Percentiles rank a stretch among this genome's conserved stretches.
Evolutionary conservation across 2,888 invertebrate species (phyloP).

Genomic region (Idaea straminata): DNA sequence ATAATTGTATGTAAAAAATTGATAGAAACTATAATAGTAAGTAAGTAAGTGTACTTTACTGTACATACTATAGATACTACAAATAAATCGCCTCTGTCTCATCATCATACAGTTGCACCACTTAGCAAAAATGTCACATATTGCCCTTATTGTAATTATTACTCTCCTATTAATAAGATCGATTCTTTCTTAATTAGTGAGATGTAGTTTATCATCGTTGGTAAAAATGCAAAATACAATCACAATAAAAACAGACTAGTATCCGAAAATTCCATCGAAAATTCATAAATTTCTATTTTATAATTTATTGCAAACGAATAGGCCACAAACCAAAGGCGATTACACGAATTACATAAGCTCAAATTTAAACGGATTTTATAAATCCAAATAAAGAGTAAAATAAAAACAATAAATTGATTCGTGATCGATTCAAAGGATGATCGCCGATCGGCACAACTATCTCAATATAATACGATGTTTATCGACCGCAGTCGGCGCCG

Average conservation of each 20-base stretch:
- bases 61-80: constrained; percentile 25
- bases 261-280: constrained; percentile 70
- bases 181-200: constrained; percentile 75
- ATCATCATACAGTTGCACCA: constrained; percentile 49
- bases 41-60: neutral
- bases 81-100: constrained; percentile 11
- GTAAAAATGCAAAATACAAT: constrained; percentile 76
- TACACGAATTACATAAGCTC: constrained; percentile 68
- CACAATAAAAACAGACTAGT: constrained; percentile 76
- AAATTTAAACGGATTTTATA: constrained; percentile 71
- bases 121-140: constrained; percentile 68
- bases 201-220: constrained; percentile 72
- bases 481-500: constrained; percentile 66
- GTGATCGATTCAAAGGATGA: constrained; percentile 57
- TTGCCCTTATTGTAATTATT: constrained; percentile 45
- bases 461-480: constrained; percentile 75
- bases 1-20: neutral
- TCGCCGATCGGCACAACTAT: constrained; percentile 72
- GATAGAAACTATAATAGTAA: neutral
- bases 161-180: constrained; percentile 59
- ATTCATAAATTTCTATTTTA: constrained; percentile 55
- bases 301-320: constrained; percentile 65
- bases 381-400: constrained; percentile 56
- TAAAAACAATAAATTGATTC: constrained; percentile 39
- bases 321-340: constrained; percentile 70